phyloP scores from a whole-genome alignment of 2,888 invertebrate species.

The Amitus sp. region DNA sequence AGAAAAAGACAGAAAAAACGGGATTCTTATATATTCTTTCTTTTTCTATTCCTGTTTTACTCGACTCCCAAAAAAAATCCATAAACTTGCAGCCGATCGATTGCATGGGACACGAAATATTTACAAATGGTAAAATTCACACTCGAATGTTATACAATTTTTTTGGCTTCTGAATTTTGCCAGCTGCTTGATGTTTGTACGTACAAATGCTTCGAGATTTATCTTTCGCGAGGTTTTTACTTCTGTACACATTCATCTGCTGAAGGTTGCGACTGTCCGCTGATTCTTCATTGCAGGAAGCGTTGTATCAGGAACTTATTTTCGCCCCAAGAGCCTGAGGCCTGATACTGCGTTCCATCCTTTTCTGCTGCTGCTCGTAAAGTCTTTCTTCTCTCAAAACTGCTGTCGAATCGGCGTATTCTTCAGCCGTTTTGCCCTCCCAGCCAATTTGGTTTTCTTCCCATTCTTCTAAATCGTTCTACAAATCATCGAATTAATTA shows the following conservation, averaged over 20 bases:
- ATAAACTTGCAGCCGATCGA: not conserved
- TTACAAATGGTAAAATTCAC: not conserved
- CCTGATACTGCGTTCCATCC: constrained; percentile 51
- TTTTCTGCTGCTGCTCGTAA: constrained; percentile 56
- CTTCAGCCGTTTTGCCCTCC: constrained; percentile 65
- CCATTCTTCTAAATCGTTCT: constrained; percentile 70
- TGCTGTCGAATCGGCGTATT: constrained; percentile 54
- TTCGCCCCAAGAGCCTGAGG: constrained; percentile 59
- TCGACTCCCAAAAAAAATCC: not conserved
- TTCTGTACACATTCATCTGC: constrained; percentile 15
- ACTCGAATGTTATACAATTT: constrained; percentile 13
- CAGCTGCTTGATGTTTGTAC: constrained; percentile 21
- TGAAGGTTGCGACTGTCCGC: constrained; percentile 2
- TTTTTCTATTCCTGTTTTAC: too few relatives aligned
- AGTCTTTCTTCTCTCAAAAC: constrained; percentile 54
- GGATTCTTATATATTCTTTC: too few relatives aligned
- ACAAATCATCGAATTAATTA: constrained; percentile 8
- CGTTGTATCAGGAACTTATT: constrained; percentile 54
- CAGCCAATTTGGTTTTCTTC: constrained; percentile 68
- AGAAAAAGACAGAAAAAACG: too few relatives aligned
- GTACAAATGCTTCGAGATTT: constrained; percentile 18
- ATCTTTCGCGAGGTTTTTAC: constrained; percentile 16
- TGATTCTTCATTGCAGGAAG: constrained; percentile 6
- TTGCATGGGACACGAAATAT: not conserved
- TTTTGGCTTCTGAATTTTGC: constrained; percentile 28